Conservation (phyloP, 2,797 vertebrate species). For the Lophura swinhoii region DNA sequence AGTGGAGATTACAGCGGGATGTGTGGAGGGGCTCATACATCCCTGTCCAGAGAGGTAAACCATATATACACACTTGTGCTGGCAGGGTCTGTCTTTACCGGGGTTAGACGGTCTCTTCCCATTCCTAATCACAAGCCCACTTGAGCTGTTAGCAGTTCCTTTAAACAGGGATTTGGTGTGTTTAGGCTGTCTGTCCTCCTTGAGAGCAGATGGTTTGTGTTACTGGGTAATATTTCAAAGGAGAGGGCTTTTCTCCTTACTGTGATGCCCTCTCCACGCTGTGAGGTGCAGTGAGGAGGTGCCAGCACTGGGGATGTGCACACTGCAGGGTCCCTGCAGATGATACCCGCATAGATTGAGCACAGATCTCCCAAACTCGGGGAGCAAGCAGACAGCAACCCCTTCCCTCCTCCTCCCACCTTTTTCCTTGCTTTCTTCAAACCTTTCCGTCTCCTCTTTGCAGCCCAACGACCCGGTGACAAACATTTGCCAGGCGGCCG, state of each 20-base stretch:
- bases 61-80: not conserved
- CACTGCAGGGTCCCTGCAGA: not conserved
- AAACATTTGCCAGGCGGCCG: slow-evolving; percentile 98
- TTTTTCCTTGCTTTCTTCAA: not conserved
- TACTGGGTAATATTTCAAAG: slow-evolving; percentile 44
- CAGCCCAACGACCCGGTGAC: slow-evolving; percentile 96
- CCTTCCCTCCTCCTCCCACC: not conserved
- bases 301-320: rapidly evolving
- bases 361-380: not conserved
- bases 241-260: not conserved
- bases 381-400: not conserved
- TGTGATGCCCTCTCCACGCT: not conserved
- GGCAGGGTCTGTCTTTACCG: rapidly evolving
- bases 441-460: not conserved
- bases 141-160: slow-evolving; percentile 46
- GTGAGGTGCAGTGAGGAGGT: not conserved
- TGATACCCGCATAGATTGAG: not conserved
- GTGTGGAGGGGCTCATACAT: not conserved
- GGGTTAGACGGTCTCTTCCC: not conserved
- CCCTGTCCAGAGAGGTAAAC: not conserved
- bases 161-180: slow-evolving; percentile 36
- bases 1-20: not conserved
- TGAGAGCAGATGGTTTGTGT: slow-evolving; percentile 54
- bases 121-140: slow-evolving; percentile 16
- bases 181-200: slow-evolving; percentile 44